Evolutionary conservation across 2,888 invertebrate genomes (phyloP).

Genomic region (Pristionchus maxplancki): DNA sequence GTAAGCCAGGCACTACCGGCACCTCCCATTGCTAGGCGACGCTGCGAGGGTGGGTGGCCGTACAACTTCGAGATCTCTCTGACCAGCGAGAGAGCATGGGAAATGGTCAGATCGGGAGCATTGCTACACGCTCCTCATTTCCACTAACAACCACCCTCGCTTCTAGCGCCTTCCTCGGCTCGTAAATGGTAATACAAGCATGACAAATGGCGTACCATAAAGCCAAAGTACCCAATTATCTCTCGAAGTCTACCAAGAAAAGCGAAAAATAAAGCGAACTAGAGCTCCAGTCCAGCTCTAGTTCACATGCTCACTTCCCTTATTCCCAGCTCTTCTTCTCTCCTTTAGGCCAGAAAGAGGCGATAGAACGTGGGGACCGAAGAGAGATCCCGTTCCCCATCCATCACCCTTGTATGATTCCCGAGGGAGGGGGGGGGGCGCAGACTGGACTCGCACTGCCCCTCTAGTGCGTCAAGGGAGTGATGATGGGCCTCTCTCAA

Average conservation of each 20-base stretch:
- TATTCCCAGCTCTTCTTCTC: neutral
- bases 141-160: neutral
- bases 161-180: neutral
- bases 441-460: too few species aligned
- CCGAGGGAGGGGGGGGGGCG: too few species aligned
- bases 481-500: too few species aligned
- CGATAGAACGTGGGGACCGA: neutral
- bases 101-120: too few species aligned
- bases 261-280: neutral
- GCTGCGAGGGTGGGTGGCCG: too few species aligned
- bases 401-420: neutral
- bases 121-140: neutral
- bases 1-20: too few species aligned
- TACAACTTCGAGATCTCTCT: too few species aligned
- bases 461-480: too few species aligned
- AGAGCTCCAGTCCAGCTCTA: neutral
- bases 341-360: neutral
- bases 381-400: neutral
- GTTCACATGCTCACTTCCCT: neutral
- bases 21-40: too few species aligned
- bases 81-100: too few species aligned
- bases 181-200: neutral
- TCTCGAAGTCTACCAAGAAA: neutral
- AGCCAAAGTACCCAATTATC: neutral
- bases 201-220: neutral